Base-by-base conservation (phyloP, 2,888 invertebrate species). In the Branchellion lobata region DNA sequence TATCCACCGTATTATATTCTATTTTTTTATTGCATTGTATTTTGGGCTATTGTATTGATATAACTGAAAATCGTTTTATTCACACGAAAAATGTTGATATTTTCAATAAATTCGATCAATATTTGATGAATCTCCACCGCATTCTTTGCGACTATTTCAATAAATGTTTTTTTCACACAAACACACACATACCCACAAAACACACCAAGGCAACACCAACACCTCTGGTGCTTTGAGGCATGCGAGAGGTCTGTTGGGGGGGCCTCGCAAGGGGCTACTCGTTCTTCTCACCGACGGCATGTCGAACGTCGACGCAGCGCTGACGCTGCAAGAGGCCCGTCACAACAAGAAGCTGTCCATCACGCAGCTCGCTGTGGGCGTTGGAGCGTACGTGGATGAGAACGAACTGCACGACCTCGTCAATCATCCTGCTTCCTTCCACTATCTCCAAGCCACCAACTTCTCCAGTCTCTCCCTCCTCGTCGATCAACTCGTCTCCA, bases 241-340 rank as follows among this genome's bases (percentile, higher is more conserved):
- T 11, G 76, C 77, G 29, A 68, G 77, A 21, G 14, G n/a, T 21
- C 11, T 73, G 47, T 27, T 31, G 11, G 27, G 24, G 27, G 29
- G 36, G n/a, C 51, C 77, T 21, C 27, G 5, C 33, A 65, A 47
- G 40, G 69, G 51, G 31, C 40, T 76, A 8, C 31, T 77, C n/a
- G 68, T 80, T 14, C 47, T 80, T 14, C 40, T 80, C 21, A 80
- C 80, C 14, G 80, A 80, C 68, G 80, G 80, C 51, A 21, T 80
- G 24, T 76, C 80, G 29, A 80, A 80, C 72, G 80, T 80, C n/a
- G 71, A 80, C 24, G 29, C 80, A 0, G 29, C 73, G 21, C 40
- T 53, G 40, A 80, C 80, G 24, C 34, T 77, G 36, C 77, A 76
- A 53, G 80, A 80, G 51, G 80, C 80, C 3, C 40, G 80, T 34